These are phyloP conservation scores for Leuctra nigra DNA, from an alignment of 2,888 invertebrate genomes.

Conservation along the genomic window DNA sequence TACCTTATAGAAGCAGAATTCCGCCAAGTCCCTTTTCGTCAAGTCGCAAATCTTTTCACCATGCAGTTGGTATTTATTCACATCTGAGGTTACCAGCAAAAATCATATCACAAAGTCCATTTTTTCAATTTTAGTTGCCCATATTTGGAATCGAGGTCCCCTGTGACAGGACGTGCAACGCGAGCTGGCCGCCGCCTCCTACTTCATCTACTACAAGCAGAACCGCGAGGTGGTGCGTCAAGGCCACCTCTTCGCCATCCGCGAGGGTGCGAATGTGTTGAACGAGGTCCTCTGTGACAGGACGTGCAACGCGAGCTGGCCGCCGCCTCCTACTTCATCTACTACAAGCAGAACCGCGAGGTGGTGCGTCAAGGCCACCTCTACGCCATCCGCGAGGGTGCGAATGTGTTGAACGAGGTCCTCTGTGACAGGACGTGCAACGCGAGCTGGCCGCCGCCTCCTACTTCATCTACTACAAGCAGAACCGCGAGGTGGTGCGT, in stretches of 20 bases:
- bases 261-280: no score
- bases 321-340: slow-evolving; percentile 53
- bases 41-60: no score
- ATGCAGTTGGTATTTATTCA: no score
- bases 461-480: slow-evolving; percentile 53
- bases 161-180: slow-evolving; percentile 55
- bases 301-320: slow-evolving; percentile 55
- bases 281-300: no score
- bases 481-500: slow-evolving; percentile 53
- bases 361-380: slow-evolving; percentile 54
- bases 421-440: slow-evolving; percentile 48
- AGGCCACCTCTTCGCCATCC: slow-evolving; percentile 38
- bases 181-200: slow-evolving; percentile 52
- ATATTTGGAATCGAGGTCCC: no score
- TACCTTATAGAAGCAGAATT: no score
- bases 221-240: slow-evolving; percentile 55
- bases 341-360: slow-evolving; percentile 49
- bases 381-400: not conserved
- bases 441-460: slow-evolving; percentile 53
- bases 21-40: no score
- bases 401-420: no score
- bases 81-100: no score
- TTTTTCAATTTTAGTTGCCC: no score
- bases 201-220: slow-evolving; percentile 53
- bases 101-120: no score